These are phyloP conservation scores for Triplophysa tibetana DNA, from an alignment of 2,113 vertebrate species.

Conservation along the genomic window DNA sequence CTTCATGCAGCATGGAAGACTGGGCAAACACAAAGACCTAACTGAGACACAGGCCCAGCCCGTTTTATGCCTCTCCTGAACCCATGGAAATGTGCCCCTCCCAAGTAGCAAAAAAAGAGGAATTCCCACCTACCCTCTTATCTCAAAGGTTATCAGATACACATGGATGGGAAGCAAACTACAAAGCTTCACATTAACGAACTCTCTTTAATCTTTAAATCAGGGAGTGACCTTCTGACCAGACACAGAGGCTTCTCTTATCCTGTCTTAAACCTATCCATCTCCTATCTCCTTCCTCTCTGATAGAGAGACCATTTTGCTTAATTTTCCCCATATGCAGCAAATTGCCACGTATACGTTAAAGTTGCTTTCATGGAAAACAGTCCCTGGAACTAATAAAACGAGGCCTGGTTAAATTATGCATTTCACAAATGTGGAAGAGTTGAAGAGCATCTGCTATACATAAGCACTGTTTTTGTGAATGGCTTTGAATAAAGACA, in stretches of 20 bases:
- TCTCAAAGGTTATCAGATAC: slow-evolving; percentile 36
- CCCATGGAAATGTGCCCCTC: slow-evolving; percentile 14
- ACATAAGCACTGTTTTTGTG: neutral
- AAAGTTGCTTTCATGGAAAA: neutral
- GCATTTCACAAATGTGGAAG: neutral
- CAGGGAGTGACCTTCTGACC: neutral
- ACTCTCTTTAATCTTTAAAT: slow-evolving; percentile 27
- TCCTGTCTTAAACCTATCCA: neutral
- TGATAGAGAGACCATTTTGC: neutral
- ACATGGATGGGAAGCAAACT: slow-evolving; percentile 15
- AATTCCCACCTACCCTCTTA: slow-evolving; percentile 29
- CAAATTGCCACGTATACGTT: neutral
- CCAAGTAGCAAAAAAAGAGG: slow-evolving; percentile 7
- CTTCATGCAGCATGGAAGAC: neutral
- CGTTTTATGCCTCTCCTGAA: slow-evolving; percentile 12
- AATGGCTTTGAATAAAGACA: slow-evolving; percentile 44
- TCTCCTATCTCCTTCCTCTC: slow-evolving; percentile 4
- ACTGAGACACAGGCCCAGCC: neutral
- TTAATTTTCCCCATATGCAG: neutral
- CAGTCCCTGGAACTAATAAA: neutral
- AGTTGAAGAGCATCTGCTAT: neutral
- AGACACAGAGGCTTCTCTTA: slow-evolving; percentile 1
- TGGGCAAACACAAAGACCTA: neutral
- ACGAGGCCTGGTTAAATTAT: neutral
- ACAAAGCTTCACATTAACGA: neutral